These are phyloP conservation scores for Patella ulyssiponensis DNA, from an alignment of 2,888 invertebrate genomes.

Conservation along the genomic window DNA sequence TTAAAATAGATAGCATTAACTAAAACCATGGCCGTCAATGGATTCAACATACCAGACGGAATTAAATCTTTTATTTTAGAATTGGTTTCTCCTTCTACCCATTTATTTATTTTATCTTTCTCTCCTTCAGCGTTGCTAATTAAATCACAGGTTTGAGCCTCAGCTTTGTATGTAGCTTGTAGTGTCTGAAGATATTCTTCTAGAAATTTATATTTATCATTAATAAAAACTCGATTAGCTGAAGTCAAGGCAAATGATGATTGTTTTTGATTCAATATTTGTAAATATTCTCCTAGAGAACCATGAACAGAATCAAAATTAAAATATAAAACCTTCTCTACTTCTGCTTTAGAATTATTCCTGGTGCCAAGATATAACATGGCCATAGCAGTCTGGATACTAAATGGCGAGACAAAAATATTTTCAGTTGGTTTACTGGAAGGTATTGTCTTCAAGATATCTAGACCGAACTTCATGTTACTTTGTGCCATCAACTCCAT, in stretches of 20 bases:
- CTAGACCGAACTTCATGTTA: slow-evolving; percentile 35
- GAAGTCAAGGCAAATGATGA: slow-evolving; percentile 48
- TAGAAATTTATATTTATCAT: slow-evolving; percentile 42
- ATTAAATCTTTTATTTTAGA: slow-evolving; percentile 86
- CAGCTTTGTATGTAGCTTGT: slow-evolving; percentile 45
- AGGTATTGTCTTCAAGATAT: slow-evolving; percentile 25
- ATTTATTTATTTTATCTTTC: slow-evolving; percentile 80
- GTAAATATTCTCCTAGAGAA: slow-evolving; percentile 42
- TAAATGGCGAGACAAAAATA: slow-evolving; percentile 71
- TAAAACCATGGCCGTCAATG: slow-evolving; percentile 68
- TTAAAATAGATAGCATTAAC: slow-evolving; percentile 75
- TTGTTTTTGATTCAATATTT: slow-evolving; percentile 35
- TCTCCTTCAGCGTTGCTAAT: slow-evolving; percentile 65
- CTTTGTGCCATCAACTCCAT: slow-evolving; percentile 25
- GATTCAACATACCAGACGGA: slow-evolving; percentile 72
- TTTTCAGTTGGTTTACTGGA: slow-evolving; percentile 35
- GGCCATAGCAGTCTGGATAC: slow-evolving; percentile 70
- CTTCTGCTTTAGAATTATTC: slow-evolving; percentile 65
- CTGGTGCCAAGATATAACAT: slow-evolving; percentile 71
- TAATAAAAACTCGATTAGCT: slow-evolving; percentile 61
- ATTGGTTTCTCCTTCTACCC: slow-evolving; percentile 87
- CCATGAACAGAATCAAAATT: slow-evolving; percentile 35
- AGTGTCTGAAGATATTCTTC: slow-evolving; percentile 48
- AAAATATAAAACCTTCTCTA: slow-evolving; percentile 50
- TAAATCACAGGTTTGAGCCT: slow-evolving; percentile 66